A percentile compares a stretch with the other conserved stretches of the same genome.
Evolutionary conservation across 2,888 invertebrate species (phyloP).

Genomic region (Caenorhabditis macrosperma): DNA sequence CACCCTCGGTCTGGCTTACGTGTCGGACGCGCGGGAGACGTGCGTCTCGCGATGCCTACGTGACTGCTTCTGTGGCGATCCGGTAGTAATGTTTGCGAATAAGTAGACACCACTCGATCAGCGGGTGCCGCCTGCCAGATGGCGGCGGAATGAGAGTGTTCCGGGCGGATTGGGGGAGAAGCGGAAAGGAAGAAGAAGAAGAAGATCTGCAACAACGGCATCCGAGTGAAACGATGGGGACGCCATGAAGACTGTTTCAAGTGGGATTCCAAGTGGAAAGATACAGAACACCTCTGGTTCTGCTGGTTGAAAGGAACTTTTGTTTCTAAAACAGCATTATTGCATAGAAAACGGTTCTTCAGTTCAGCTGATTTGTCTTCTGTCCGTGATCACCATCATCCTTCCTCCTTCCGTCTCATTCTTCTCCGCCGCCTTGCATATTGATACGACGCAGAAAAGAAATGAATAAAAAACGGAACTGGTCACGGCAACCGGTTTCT

Average conservation of each 20-base stretch:
- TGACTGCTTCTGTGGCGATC: conserved; percentile 39
- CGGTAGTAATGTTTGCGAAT: conserved; percentile 43
- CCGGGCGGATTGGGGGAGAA: neutral
- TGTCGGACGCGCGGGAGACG: conserved; percentile 45
- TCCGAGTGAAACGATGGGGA: neutral
- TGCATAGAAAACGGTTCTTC: neutral
- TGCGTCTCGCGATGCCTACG: conserved; percentile 52
- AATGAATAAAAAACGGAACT: conserved; percentile 40
- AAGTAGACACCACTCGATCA: conserved; percentile 48
- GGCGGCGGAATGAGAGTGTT: conserved; percentile 2
- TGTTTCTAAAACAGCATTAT: too few relatives aligned
- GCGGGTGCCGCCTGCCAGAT: conserved; percentile 38
- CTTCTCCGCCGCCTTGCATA: neutral
- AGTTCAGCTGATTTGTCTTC: neutral
- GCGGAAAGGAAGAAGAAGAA: neutral
- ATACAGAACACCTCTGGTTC: too few relatives aligned
- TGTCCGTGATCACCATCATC: neutral
- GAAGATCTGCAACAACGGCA: neutral
- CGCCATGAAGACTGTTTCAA: conserved; percentile 1
- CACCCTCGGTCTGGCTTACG: conserved; percentile 24
- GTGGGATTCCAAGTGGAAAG: too few relatives aligned
- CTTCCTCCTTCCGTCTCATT: neutral
- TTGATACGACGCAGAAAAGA: conserved; percentile 10
- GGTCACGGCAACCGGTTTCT: conserved; percentile 42
- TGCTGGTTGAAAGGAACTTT: too few relatives aligned